These are phyloP conservation scores for Epistrophe grossulariae DNA, from an alignment of 2,888 invertebrate genomes.

Conservation along the genomic window DNA sequence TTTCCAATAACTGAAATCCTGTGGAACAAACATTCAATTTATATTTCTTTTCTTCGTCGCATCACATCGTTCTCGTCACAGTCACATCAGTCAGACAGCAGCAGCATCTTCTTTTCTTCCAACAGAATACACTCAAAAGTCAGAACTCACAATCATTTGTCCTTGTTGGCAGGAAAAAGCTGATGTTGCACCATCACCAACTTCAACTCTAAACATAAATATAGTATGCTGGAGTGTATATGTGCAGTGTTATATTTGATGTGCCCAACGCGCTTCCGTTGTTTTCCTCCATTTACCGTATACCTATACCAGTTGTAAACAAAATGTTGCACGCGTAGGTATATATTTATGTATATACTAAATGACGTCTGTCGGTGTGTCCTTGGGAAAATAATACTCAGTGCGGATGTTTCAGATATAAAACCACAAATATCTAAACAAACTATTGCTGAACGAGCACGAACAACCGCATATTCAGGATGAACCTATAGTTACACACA, in stretches of 20 bases:
- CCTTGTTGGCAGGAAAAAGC: slow-evolving; percentile 44
- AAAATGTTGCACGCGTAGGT: slow-evolving; percentile 50
- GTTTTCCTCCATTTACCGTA: slow-evolving; percentile 40
- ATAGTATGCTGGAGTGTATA: background rate
- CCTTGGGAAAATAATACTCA: slow-evolving; percentile 48
- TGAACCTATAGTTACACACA: background rate
- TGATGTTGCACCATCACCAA: slow-evolving; percentile 16
- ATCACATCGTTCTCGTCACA: background rate
- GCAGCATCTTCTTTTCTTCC: slow-evolving; percentile 29
- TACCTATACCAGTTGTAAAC: slow-evolving; percentile 27
- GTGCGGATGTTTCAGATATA: slow-evolving; percentile 37
- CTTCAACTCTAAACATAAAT: background rate
- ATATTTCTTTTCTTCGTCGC: slow-evolving; percentile 41
- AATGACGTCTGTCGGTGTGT: slow-evolving; percentile 52
- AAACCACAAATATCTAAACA: slow-evolving; percentile 67
- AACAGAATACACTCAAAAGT: slow-evolving; percentile 20
- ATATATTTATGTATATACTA: background rate
- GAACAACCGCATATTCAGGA: slow-evolving; percentile 50
- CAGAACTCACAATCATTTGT: slow-evolving; percentile 16
- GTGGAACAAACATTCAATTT: slow-evolving; percentile 65
- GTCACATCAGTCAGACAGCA: background rate
- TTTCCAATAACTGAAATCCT: slow-evolving; percentile 60
- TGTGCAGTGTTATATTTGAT: slow-evolving; percentile 56
- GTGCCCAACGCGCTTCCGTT: slow-evolving; percentile 61
- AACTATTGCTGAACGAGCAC: slow-evolving; percentile 31